Evolutionary conservation across 2,888 invertebrate genomes (phyloP), one percentile per base, ranked within the genome.

Genomic region (Agrotis segetum): DNA sequence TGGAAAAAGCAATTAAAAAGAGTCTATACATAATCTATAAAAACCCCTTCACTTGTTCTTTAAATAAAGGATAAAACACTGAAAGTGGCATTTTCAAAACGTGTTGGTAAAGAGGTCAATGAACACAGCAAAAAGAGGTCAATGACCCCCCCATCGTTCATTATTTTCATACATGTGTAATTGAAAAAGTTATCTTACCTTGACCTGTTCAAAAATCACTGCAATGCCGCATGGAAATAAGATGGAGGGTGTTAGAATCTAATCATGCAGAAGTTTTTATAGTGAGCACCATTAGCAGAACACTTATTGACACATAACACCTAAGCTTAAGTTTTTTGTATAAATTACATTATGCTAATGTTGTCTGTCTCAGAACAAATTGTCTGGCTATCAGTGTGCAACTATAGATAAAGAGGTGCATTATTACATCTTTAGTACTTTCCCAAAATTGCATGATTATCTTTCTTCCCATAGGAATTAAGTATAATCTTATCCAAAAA

Each of bases 61-160:
- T 77, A 81, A 85, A 87, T 85, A 84, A 83, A 81, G 70, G 73
- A 70, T 82, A 84, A 86, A 88, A 82, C 78, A 79, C 79, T 82
- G 84, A 87, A 85, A 83, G 85, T 87, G 83, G 82, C 88, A 86
- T 87, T 90, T 87, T 87, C 84, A 87, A 89, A 94, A 90, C 94
- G 90, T 90, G 92, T 89, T 92, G 93, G 93, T 91, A 92, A 87
- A 89, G 90, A 88, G 96, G 93, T 95, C 95, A 93, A 88, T 89
- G 95, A 89, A 92, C 95, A 90, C 77, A 77, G 87, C 92, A 95
- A 95, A 94, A 94, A 92, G 89, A 77, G 95, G 93, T 95, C 95
- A 94, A 65, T 90, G 94, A 90, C 88, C 93, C 83, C 34, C 40
- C 82, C 74, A 86, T 86, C 87, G 92, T 91, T 92, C 92, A 90